Evolutionary conservation across 2,113 vertebrate genomes (phyloP).

Genomic region (Aegithalos caudatus): DNA sequence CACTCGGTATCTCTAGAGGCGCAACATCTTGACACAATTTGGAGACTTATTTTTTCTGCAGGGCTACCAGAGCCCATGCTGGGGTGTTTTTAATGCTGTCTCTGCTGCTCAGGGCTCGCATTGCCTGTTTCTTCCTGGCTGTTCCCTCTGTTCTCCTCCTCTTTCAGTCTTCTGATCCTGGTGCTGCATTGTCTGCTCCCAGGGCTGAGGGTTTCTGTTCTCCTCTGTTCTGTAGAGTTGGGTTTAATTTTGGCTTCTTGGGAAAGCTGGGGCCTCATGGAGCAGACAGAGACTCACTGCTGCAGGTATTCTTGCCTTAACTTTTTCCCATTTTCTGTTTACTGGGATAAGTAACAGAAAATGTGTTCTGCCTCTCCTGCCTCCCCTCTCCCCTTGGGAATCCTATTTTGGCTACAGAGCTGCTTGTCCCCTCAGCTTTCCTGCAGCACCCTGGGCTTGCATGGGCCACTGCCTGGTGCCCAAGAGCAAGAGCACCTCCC

Average conservation of each 20-base stretch:
- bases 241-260: neutral
- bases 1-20: neutral
- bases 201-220: neutral
- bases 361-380: neutral
- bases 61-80: neutral
- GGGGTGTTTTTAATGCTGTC: neutral
- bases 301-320: neutral
- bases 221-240: neutral
- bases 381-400: neutral
- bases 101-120: neutral
- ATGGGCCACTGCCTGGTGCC: neutral
- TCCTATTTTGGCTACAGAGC: neutral
- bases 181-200: neutral
- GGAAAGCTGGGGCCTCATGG: neutral
- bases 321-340: neutral
- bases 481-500: neutral
- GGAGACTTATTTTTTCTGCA: neutral
- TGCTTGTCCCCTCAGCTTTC: neutral
- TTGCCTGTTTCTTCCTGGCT: neutral
- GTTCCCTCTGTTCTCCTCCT: neutral
- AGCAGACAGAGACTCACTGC: neutral
- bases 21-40: neutral
- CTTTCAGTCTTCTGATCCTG: neutral
- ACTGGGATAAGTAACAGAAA: neutral
- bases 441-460: neutral